Conservation (phyloP, 2,797 vertebrate species). For the Mico argentatus region DNA sequence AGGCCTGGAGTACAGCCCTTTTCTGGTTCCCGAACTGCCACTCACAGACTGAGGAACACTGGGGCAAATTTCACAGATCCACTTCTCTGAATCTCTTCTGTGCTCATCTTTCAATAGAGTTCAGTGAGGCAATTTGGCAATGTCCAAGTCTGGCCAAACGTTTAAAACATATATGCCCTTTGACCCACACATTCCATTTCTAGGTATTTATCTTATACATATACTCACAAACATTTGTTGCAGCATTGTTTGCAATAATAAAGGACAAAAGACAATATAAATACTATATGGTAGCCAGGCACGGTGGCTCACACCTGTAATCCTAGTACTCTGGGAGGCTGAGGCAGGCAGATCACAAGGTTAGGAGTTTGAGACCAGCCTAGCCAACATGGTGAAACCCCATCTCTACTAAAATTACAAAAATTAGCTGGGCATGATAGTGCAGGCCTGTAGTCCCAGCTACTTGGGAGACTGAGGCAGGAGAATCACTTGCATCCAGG, state of each 20-base stretch:
- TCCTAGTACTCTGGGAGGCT: background rate
- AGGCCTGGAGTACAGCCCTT: background rate
- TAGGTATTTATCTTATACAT: slow-evolving; percentile 5
- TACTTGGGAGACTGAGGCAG: background rate
- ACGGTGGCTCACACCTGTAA: background rate
- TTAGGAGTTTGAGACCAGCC: background rate
- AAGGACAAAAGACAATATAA: slow-evolving; percentile 43
- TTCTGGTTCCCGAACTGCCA: background rate
- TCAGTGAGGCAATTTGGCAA: slow-evolving; percentile 52
- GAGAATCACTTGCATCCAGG: accelerated
- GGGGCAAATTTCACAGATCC: background rate
- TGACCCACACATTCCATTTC: slow-evolving; percentile 26
- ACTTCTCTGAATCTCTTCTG: slow-evolving; percentile 15
- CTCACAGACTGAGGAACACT: background rate
- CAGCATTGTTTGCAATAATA: slow-evolving; percentile 40
- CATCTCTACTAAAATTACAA: background rate
- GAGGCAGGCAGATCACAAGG: background rate
- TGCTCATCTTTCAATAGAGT: slow-evolving; percentile 36
- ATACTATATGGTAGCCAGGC: background rate
- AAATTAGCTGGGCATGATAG: background rate
- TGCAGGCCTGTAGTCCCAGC: background rate
- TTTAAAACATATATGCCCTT: slow-evolving; percentile 35
- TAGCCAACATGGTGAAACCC: background rate
- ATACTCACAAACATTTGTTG: background rate
- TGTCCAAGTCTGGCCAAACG: background rate